Conservation (phyloP, 2,113 vertebrate species). For the Chiloscyllium plagiosum region DNA sequence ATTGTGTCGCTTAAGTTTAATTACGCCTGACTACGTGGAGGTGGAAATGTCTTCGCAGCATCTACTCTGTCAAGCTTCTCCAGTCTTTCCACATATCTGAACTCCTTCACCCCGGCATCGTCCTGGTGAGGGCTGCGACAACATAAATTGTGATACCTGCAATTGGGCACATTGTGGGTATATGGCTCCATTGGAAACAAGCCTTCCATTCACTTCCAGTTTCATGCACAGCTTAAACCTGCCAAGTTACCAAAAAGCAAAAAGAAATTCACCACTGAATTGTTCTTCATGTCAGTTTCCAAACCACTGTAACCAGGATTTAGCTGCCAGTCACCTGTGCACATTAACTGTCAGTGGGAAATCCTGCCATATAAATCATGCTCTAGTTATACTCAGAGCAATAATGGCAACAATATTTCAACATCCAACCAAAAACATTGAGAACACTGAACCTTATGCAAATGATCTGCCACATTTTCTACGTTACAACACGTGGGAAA, state of each 20-base stretch:
- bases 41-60: too few species aligned
- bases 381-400: neutral
- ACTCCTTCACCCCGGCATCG: neutral
- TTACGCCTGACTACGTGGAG: too few species aligned
- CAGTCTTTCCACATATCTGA: neutral
- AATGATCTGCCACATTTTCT: neutral
- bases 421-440: neutral
- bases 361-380: neutral
- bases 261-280: neutral
- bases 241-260: neutral
- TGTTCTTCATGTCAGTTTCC: neutral
- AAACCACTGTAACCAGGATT: neutral
- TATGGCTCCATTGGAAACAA: neutral
- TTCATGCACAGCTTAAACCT: neutral
- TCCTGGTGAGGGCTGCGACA: neutral
- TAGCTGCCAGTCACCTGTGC: neutral
- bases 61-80: neutral
- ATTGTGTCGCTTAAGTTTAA: too few species aligned
- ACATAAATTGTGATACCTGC: neutral
- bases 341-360: neutral
- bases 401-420: neutral
- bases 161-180: neutral
- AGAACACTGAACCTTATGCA: neutral
- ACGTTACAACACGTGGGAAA: neutral
- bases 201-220: neutral